These are phyloP conservation scores for Parambassis ranga DNA, from an alignment of 2,797 vertebrate species.

Conservation along the genomic window DNA sequence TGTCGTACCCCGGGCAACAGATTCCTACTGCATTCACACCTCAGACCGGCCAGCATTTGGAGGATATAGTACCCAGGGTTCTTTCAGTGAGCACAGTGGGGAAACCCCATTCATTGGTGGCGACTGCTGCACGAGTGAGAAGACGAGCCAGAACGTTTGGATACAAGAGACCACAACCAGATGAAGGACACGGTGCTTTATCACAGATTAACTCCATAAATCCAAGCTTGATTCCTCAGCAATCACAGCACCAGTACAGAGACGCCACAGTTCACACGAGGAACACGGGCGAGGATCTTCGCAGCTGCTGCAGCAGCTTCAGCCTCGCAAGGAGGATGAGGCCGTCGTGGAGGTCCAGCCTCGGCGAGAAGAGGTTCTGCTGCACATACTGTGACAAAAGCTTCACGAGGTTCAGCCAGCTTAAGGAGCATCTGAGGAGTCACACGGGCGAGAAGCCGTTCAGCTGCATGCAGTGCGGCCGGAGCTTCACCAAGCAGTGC, in stretches of 20 bases:
- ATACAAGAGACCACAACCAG: constrained; percentile 8
- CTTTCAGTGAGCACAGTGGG: constrained; percentile 15
- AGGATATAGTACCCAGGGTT: background rate
- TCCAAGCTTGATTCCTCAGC: background rate
- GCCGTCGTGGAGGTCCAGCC: constrained; percentile 51
- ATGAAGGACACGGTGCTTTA: constrained; percentile 2
- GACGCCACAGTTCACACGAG: background rate
- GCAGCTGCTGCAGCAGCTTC: constrained; percentile 23
- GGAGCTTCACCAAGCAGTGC: constrained; percentile 77
- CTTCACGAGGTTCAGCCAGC: constrained; percentile 73
- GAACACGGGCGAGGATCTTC: background rate
- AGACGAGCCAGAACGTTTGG: constrained; percentile 30
- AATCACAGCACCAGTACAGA: constrained; percentile 11
- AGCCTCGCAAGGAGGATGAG: constrained; percentile 50
- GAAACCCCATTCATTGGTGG: constrained; percentile 5
- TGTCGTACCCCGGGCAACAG: constrained; percentile 3
- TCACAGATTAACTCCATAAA: constrained; percentile 6
- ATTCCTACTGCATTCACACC: constrained; percentile 6
- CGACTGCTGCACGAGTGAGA: constrained; percentile 9
- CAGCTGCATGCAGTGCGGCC: constrained; percentile 72
- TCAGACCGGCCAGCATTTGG: constrained; percentile 14
- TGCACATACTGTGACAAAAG: constrained; percentile 72
- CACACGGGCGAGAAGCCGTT: constrained; percentile 78
- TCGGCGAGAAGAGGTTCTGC: constrained; percentile 69
- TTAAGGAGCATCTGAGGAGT: constrained; percentile 76